Base-by-base conservation (phyloP, 2,888 invertebrate species). In the Macrosiphum euphorbiae region DNA sequence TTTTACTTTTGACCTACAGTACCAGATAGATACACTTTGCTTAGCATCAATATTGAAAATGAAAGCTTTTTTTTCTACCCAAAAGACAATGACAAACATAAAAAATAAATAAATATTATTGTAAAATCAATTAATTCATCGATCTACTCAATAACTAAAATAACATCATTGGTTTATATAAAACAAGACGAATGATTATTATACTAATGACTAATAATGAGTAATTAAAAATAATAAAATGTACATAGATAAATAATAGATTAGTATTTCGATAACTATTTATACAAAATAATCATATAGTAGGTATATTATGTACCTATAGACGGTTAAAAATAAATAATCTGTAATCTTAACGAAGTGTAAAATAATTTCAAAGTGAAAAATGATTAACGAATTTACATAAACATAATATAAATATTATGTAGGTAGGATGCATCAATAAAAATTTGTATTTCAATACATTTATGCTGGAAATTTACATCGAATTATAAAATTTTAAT, bases 311-410 rank as follows among this genome's bases (percentile, higher is more conserved):
- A n/a, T 50, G 10, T 52, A 52, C 20, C 20, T 28, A 55, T 35
- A 35, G 35, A 88, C 20, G 35, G 87, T 52, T 35, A 88, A 88
- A 52, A 88, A 88, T 52, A 88, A 35, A 52, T 88, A 50, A 88
- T 88, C 7, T 87, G n/a, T 88, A 16, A 67, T 13, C 67, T 67
- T 13, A n/a, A 67, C 20, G 8, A 52, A 88, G 11, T 88, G 11
- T 20, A n/a, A 35, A 88, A 35, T 2, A 52, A n/a, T 87, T 24
- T 24, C 24, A 24, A 24, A 55, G 24, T 55, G 55, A 55, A 55
- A 55, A 55, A 24, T 52, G 1, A 52, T 52, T 16, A 52, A 52
- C 24, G 24, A 55, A 24, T 55, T 50, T 50, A 47, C 86, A 87
- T 52, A 52, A n/a, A 87, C 5, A n/a, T 50, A 87, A 35, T 52